Evolutionary conservation across 2,888 invertebrate genomes (phyloP), one percentile per base, ranked within the genome.

Genomic region (Kuschelorhynchus macadamiae): DNA sequence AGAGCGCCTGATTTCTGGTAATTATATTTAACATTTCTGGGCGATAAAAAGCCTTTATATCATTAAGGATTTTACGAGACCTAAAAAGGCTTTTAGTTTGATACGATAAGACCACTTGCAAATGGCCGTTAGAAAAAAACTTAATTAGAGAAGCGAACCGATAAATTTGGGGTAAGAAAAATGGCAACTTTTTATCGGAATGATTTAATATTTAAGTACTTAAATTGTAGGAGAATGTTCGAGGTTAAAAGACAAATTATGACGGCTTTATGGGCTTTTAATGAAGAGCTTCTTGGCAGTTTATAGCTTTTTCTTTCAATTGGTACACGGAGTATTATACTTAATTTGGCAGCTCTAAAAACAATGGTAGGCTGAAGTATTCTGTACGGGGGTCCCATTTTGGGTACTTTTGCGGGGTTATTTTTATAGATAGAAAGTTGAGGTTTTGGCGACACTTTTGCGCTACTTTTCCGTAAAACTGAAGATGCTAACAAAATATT

Each of bases 101-200:
- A 52, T 50, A 52, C 60, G 59, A 66, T 60, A 60, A 60, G 52
- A 36, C 49, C 57, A 50, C 59, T 57, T 53, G 47, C 44, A 21
- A 25, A 30, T 47, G 47, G 49, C 52, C 16, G 42, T 59, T 18
- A 49, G 18, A 50, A 67, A 61, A 55, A 63, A 63, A 57, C 57
- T 56, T 59, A 68, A 68, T 68, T 68, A 68, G 62, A 32, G 21
- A 46, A 55, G 55, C 50, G 36, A 47, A 55, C 41, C 30, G 67
- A 62, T 55, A 61, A 62, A 49, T 67, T 55, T 62, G 41, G 17
- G 42, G 39, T 41, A 42, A 16, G 17, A 42, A 53, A 47, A 63
- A 63, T 53, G 63, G 63, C 53, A 36, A 64, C 64, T 55, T 64
- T 63, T 64, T 56, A 57, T 64, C 56, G 56, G 39, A 50, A 64